These are phyloP conservation scores for Allobates femoralis DNA, from an alignment of 2,797 vertebrate genomes.

Conservation along the genomic window DNA sequence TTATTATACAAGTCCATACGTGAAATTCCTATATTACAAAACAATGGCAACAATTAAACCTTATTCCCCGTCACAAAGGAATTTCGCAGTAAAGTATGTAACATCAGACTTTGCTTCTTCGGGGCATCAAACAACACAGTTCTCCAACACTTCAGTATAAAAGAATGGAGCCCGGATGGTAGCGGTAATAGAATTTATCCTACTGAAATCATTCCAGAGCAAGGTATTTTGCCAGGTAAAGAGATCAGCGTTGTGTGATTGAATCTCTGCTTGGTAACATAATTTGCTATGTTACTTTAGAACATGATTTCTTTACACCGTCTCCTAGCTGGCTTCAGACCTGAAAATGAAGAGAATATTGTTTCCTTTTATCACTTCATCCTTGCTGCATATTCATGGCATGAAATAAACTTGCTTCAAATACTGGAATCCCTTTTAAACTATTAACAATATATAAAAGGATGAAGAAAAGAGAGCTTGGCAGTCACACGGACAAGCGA, in stretches of 20 bases:
- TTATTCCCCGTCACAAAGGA: neutral
- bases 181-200: conserved; percentile 7
- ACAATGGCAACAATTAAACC: neutral
- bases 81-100: conserved; percentile 22
- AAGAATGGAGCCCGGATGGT: neutral
- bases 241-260: neutral
- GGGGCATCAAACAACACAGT: conserved; percentile 11
- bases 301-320: neutral
- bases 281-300: neutral
- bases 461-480: neutral
- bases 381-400: neutral
- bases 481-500: neutral
- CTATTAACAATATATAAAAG: neutral
- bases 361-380: neutral
- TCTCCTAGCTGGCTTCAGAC: neutral
- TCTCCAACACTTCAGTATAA: conserved; percentile 29
- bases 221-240: neutral
- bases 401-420: neutral
- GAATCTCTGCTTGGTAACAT: neutral
- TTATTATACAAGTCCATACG: conserved; percentile 29
- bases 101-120: conserved; percentile 30
- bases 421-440: neutral
- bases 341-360: neutral
- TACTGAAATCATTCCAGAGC: conserved; percentile 4
- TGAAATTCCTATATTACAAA: conserved; percentile 16